Conservation (phyloP, 2,113 vertebrate species). For the Tricholaema leucomelas region DNA sequence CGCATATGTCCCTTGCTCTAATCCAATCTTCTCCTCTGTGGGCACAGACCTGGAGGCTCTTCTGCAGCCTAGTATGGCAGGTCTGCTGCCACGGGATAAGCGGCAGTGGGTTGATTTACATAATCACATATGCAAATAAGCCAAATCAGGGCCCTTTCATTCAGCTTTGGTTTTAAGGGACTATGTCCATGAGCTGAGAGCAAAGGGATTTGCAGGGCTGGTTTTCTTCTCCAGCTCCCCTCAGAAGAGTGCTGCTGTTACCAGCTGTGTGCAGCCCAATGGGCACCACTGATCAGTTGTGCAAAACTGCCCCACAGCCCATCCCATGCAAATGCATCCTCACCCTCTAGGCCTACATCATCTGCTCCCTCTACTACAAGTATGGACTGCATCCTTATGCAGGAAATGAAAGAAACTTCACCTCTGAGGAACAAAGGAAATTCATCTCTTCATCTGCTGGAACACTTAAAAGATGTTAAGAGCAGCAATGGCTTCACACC, state of each 20-base stretch:
- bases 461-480: conserved; percentile 61
- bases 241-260: neutral
- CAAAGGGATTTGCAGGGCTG: neutral
- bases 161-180: conserved; percentile 42
- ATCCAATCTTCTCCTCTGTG: conserved; percentile 54
- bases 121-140: conserved; percentile 55
- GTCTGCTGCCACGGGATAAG: conserved; percentile 59
- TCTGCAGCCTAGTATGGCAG: conserved; percentile 26
- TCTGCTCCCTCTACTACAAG: conserved; percentile 43
- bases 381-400: conserved; percentile 53
- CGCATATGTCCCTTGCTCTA: neutral
- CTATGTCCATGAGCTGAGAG: neutral
- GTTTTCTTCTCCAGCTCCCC: neutral
- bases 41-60: conserved; percentile 49
- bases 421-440: conserved; percentile 55
- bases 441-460: conserved; percentile 60
- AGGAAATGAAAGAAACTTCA: conserved; percentile 68
- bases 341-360: conserved; percentile 41
- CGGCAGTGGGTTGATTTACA: conserved; percentile 46
- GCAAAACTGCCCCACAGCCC: conserved; percentile 6
- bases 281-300: neutral
- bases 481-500: conserved; percentile 58
- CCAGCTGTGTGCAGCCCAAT: neutral
- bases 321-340: conserved; percentile 19
- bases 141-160: conserved; percentile 4